Conservation (phyloP, 2,797 vertebrate species). For the Anolis apletophallus region DNA sequence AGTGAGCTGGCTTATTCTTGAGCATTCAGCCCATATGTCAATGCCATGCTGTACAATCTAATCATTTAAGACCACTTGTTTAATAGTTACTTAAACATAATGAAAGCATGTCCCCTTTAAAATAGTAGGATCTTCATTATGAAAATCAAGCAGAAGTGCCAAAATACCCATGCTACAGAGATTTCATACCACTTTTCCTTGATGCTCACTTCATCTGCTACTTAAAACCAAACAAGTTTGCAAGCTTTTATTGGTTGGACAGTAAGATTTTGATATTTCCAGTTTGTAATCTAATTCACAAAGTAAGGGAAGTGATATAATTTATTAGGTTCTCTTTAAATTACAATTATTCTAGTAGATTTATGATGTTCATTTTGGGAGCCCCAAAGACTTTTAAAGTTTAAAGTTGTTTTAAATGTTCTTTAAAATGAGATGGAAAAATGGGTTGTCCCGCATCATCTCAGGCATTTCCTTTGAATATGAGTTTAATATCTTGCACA, state of each 20-base stretch:
- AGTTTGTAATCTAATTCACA: not conserved
- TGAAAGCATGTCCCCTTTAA: not conserved
- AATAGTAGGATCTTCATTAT: not conserved
- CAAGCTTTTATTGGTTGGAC: not conserved
- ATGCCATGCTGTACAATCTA: not conserved
- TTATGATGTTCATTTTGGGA: not conserved
- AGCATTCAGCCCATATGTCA: not conserved
- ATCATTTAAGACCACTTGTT: not conserved
- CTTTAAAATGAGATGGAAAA: not conserved
- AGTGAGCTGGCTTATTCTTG: not conserved
- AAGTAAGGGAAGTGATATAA: not conserved
- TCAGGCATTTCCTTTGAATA: not conserved
- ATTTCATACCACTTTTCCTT: not conserved
- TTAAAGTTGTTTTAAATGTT: too few relatives aligned
- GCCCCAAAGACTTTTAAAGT: not conserved
- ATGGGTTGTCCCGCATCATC: not conserved
- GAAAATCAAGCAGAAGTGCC: not conserved
- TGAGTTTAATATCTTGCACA: not conserved
- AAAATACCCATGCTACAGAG: not conserved
- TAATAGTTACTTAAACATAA: not conserved
- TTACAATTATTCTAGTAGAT: not conserved
- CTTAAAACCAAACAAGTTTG: not conserved
- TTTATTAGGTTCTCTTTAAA: not conserved
- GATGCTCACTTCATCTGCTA: not conserved
- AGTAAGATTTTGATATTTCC: not conserved